Percentiles rank a stretch among this genome's conserved stretches.
Conservation (phyloP, 2,797 vertebrate genomes). For the Chrysocyon brachyurus region DNA sequence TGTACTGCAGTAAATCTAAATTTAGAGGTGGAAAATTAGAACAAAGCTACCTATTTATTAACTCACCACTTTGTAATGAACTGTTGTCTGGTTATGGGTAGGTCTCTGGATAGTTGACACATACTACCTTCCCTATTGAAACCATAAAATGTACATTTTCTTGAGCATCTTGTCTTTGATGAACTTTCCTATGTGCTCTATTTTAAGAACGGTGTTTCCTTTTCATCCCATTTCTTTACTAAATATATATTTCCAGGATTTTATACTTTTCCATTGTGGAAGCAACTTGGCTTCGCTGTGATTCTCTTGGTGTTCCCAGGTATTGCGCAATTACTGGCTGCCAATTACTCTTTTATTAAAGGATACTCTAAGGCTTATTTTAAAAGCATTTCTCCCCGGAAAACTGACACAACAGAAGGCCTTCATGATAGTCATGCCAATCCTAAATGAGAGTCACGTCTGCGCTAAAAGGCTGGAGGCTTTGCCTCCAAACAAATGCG, state of each 20-base stretch:
- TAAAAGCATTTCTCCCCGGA: constrained; percentile 52
- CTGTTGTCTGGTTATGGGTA: background rate
- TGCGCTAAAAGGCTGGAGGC: background rate
- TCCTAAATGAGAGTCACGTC: background rate
- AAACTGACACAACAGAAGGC: constrained; percentile 46
- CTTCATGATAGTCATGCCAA: background rate
- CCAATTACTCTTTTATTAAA: constrained; percentile 57
- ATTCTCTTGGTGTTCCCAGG: constrained; percentile 49
- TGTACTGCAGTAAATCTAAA: background rate
- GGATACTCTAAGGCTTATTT: constrained; percentile 38
- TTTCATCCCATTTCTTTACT: background rate
- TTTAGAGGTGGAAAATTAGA: background rate
- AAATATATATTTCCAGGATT: background rate
- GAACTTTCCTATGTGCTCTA: background rate
- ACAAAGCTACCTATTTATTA: background rate
- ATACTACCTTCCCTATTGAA: background rate
- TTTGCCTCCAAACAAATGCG: background rate
- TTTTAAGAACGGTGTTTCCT: background rate
- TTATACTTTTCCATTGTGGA: background rate
- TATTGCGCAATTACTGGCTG: constrained; percentile 38
- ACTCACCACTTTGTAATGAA: background rate
- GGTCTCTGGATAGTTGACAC: background rate
- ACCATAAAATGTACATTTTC: background rate
- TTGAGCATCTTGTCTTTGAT: background rate
- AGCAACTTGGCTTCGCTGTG: background rate